A percentile compares a stretch with the other conserved stretches of the same genome.
phyloP scores from a whole-genome alignment of 2,797 vertebrate genomes.

The Atherinosoma microstoma region DNA sequence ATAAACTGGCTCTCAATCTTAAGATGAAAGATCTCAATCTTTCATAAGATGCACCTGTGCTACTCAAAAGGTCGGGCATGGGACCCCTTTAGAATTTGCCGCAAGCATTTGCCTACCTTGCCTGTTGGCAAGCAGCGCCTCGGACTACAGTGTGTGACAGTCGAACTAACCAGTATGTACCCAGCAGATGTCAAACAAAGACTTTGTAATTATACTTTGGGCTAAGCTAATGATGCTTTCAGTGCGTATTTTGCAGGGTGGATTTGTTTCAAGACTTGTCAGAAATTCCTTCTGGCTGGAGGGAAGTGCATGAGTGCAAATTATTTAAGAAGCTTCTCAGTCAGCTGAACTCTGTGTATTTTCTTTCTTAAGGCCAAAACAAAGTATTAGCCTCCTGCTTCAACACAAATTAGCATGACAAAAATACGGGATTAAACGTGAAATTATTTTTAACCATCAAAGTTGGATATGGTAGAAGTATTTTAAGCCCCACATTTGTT shows the following conservation, averaged over 20 bases:
- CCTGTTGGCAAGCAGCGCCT: too few species aligned
- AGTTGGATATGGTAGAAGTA: not conserved
- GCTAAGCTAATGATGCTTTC: not conserved
- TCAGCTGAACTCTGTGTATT: constrained; percentile 37
- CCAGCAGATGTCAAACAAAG: not conserved
- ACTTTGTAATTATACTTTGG: not conserved
- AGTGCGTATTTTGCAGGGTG: constrained; percentile 13
- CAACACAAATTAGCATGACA: not conserved
- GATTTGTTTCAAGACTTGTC: constrained; percentile 21
- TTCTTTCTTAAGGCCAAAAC: constrained; percentile 27
- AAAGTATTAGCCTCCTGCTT: not conserved
- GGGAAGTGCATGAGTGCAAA: constrained; percentile 44
- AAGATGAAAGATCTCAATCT: too few species aligned
- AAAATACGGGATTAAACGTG: not conserved
- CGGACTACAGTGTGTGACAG: too few species aligned
- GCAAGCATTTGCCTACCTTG: too few species aligned
- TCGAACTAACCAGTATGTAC: too few species aligned
- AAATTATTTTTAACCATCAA: not conserved
- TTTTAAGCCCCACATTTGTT: constrained; percentile 23
- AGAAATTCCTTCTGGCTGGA: constrained; percentile 25
- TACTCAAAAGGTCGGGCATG: too few species aligned
- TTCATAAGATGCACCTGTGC: too few species aligned
- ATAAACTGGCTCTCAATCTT: too few species aligned
- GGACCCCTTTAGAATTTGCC: too few species aligned
- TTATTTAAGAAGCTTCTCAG: constrained; percentile 50